Base-by-base conservation (phyloP, 2,888 invertebrate genomes). In the Orchesellides sinensis region DNA sequence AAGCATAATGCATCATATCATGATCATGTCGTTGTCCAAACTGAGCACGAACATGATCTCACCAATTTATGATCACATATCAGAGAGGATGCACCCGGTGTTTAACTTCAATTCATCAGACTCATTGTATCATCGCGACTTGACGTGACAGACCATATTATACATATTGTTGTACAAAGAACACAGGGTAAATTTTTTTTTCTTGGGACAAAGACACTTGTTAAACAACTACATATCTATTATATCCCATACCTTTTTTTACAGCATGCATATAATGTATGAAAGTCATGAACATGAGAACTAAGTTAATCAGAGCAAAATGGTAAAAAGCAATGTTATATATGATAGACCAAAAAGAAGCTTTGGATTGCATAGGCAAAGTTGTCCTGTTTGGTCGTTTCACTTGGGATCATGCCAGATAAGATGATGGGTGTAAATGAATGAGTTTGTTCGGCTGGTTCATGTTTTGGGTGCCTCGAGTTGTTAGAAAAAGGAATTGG, bases 361-460 rank as follows among this genome's bases (percentile, higher is more conserved):
- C n/a, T n/a, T n/a, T n/a, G n/a, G n/a, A n/a, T 32, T 59, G 29
- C 61, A 45, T 45, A 45, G 45, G 56, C 40, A 47, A 49, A 68
- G 68, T 74, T 74, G 81, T 72, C 80, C 63, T 80, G 72, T 69
- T 74, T 81, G 68, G 72, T 80, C 56, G 80, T 73, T 73, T 72
- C 59, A 80, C 73, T 81, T 81, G 81, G 81, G 81, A 68, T 63
- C 61, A 56, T 81, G 81, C 81, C 81, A 81, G 74, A 74, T 68
- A 74, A 69, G 81, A 81, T 81, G 81, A 81, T 81, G 81, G 74
- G 81, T 81, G 80, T 81, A 81, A 81, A 81, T 81, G 81, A 81
- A 81, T 81, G 81, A 74, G 81, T 68, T 80, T 73, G 49, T 80
- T 72, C 80, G 65, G 66, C 66, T 54, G 74, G 81, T 68, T 81